Evolutionary conservation across 1,140 invertebrate species (phyloP), one percentile per base, ranked within the genome.

Genomic region (Pseudobourletiella spinata): DNA sequence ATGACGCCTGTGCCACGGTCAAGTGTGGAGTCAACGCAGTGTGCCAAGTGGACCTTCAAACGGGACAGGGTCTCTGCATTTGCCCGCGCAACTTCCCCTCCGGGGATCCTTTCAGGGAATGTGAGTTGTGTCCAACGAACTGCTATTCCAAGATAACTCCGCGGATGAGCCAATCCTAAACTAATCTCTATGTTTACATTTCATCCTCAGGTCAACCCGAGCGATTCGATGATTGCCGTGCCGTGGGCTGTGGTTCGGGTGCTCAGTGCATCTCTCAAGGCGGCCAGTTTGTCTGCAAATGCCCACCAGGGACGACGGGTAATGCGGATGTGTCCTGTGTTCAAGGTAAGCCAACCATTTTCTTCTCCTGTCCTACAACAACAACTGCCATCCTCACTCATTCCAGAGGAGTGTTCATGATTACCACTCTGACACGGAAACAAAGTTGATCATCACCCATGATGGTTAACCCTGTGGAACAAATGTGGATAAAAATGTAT

Each of bases 21-120:
- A 76, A 82, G 20, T 94, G 90, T 73, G 89, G 89, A n/a, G 76
- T 81, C 14, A 88, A 90, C 70, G 89, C 91, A 4, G 80, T 83
- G 22, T 95, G 91, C 73, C 80, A 82, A 61, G 81, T 88, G 28
- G 69, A 73, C 28, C 76, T 82, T 26, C 77, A 81, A 44, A 79
- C 80, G 59, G 71, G 72, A 18, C 79, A 80, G 54, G 78, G 83
- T 65, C 80, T 88, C 71, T 95, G 91, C 71, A 88, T 85, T 72
- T 95, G 91, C 73, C 89, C 89, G 44, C 74, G 82, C 16, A 83
- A 84, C 70, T 87, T 82, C 75, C 88, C 89, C 28, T 79, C 83
- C 52, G 91, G 91, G 43, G 87, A 95, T 80, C 87, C 90, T 14
- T 83, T 85, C 67, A 82, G 85, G 66, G 82, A 87, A 82, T 93